Base-by-base conservation (phyloP, 2,888 invertebrate species). In the Cheilosia impressa region DNA sequence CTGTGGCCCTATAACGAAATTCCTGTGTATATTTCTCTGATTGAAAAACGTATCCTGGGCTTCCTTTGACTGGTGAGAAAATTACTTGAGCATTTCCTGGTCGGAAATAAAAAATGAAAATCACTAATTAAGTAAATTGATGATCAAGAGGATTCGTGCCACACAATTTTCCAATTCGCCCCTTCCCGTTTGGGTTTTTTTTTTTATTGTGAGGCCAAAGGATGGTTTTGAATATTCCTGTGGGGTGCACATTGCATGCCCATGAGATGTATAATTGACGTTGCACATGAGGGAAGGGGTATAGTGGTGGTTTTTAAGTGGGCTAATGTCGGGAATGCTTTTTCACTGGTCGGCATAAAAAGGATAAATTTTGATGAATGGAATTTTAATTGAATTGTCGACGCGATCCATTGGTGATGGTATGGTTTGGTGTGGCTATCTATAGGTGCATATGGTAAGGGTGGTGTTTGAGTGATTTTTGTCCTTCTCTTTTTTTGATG, bases 61-160 rank as follows among this genome's bases (percentile, higher is more conserved):
- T 80, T 71, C 80, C 63, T 66, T 76, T 69, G 84, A 76, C 47
- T 76, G 75, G 58, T 73, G 66, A 17, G 31, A 31, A 72, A 79
- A 84, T 84, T 84, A 84, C 79, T 84, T 80, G 57, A 84, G 53
- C 73, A 65, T 80, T 81, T 85, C 81, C 85, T 60, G 72, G 53
- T 38, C 66, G 85, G 85, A 85, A 81, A 76, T 81, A 77, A 73
- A 76, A 78, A 43, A 50, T 55, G 57, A 79, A 84, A 80, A 22
- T 65, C 81, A 66, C 76, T 85, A 85, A 85, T 85, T 85, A 81
- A 85, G 85, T 85, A 72, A 85, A 85, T 81, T 85, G 85, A 81
- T 81, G 85, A 81, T 76, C 81, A 58, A 81, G 81, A 72, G 81
- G 52, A 43, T 72, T 75, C 75, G 57, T 71, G 65, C 57, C 53